Evolutionary conservation across 2,113 vertebrate genomes (phyloP).

Genomic region (Sinocyclocheilus maitianheensis): DNA sequence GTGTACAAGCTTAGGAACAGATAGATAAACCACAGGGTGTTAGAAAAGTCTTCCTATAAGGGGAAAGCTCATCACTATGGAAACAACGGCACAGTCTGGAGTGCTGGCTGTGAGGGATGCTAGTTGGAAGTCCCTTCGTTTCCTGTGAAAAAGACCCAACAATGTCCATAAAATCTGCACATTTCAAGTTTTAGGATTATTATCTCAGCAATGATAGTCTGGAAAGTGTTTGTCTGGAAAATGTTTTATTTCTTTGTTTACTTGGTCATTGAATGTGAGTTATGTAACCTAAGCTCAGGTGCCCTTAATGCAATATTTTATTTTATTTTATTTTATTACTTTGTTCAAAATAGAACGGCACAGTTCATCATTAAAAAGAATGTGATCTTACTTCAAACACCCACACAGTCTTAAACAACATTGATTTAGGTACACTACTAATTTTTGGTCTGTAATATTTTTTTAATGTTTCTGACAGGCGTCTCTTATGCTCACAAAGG

Average conservation of each 20-base stretch:
- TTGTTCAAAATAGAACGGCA: too few relatives aligned
- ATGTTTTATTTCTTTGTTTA: not conserved
- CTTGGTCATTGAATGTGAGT: not conserved
- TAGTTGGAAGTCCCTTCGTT: slow-evolving; percentile 35
- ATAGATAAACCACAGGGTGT: slow-evolving; percentile 43
- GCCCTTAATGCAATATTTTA: not conserved
- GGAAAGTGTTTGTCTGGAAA: not conserved
- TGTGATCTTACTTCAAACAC: too few relatives aligned
- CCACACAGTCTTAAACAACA: too few relatives aligned
- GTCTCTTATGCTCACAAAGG: too few relatives aligned
- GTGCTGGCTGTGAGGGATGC: slow-evolving; percentile 23
- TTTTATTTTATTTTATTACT: too few relatives aligned
- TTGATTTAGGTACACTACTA: too few relatives aligned
- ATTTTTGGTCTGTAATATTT: too few relatives aligned
- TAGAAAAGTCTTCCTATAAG: slow-evolving; percentile 19
- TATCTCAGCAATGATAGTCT: not conserved
- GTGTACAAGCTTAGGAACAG: slow-evolving; percentile 39
- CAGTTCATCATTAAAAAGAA: too few relatives aligned
- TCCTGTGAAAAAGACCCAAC: slow-evolving; percentile 26
- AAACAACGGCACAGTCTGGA: slow-evolving; percentile 48
- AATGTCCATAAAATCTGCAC: not conserved
- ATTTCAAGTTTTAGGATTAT: not conserved
- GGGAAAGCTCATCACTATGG: slow-evolving; percentile 51
- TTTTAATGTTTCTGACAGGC: too few relatives aligned
- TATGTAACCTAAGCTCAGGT: not conserved